phyloP scores from a whole-genome alignment of 2,888 invertebrate genomes.

The Tortrix viridana region DNA sequence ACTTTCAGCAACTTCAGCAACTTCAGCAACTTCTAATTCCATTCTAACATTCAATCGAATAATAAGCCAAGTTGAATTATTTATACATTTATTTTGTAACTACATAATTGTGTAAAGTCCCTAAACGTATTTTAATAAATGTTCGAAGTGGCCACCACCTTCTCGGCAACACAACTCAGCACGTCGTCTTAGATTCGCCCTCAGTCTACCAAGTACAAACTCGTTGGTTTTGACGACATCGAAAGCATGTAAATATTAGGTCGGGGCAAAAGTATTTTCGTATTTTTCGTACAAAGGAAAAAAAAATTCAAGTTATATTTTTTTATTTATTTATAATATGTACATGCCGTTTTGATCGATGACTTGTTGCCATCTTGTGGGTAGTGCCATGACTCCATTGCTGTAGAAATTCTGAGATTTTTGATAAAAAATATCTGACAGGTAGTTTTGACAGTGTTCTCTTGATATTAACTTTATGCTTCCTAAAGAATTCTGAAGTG shows the following conservation, averaged over 20 bases:
- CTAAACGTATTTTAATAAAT: conserved; percentile 5
- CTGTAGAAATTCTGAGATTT: no score
- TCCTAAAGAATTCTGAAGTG: no score
- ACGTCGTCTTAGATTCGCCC: conserved; percentile 6
- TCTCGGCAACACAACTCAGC: conserved; percentile 9
- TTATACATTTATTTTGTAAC: neutral
- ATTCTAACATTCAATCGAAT: conserved; percentile 3
- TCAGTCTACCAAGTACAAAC: conserved; percentile 1
- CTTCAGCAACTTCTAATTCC: neutral
- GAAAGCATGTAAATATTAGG: conserved; percentile 1
- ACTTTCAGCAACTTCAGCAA: neutral
- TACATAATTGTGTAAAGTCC: neutral
- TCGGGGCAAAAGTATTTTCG: no score
- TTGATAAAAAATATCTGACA: no score
- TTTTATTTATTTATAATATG: no score
- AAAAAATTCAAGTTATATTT: no score
- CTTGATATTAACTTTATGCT: no score
- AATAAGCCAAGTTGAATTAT: conserved; percentile 1
- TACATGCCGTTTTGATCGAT: no score
- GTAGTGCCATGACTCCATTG: no score
- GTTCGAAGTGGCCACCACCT: conserved; percentile 2
- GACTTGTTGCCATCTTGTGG: no score
- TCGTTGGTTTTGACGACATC: conserved; percentile 6
- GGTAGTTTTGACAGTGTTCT: no score
- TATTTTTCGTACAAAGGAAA: no score